Conservation (phyloP, 2,113 vertebrate species). For the Sitta europaea region DNA sequence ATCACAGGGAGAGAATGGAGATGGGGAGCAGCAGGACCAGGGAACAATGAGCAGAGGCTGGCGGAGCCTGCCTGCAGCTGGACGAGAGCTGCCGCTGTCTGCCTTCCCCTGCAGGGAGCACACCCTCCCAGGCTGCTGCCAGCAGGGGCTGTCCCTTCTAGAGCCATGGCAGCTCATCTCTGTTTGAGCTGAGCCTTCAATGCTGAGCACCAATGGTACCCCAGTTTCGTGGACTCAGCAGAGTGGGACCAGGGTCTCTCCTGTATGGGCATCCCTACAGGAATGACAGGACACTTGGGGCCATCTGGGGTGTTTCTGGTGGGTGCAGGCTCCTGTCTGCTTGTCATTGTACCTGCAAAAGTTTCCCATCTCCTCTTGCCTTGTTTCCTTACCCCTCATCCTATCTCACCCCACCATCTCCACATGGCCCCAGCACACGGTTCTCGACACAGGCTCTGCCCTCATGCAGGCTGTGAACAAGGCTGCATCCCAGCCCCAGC, state of each 20-base stretch:
- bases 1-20: not conserved
- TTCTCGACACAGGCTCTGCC: fast-evolving
- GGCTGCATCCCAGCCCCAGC: not conserved
- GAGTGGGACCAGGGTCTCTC: not conserved
- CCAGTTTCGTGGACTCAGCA: not conserved
- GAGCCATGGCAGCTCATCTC: not conserved
- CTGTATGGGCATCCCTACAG: not conserved
- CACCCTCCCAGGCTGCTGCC: not conserved
- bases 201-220: fast-evolving
- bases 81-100: not conserved
- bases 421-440: not conserved
- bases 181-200: not conserved
- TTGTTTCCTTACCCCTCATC: not conserved
- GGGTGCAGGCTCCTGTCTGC: not conserved
- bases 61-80: not conserved
- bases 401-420: not conserved
- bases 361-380: not conserved
- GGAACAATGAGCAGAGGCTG: conserved; percentile 2
- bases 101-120: not conserved
- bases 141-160: not conserved
- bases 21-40: not conserved
- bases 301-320: not conserved
- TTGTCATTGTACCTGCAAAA: not conserved
- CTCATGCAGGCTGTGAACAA: not conserved
- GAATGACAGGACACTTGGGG: not conserved